Percentiles rank a stretch among this genome's conserved stretches.
These are phyloP conservation scores for Pollimyrus isidori DNA, from an alignment of 2,113 vertebrate species.

Conservation along the genomic window DNA sequence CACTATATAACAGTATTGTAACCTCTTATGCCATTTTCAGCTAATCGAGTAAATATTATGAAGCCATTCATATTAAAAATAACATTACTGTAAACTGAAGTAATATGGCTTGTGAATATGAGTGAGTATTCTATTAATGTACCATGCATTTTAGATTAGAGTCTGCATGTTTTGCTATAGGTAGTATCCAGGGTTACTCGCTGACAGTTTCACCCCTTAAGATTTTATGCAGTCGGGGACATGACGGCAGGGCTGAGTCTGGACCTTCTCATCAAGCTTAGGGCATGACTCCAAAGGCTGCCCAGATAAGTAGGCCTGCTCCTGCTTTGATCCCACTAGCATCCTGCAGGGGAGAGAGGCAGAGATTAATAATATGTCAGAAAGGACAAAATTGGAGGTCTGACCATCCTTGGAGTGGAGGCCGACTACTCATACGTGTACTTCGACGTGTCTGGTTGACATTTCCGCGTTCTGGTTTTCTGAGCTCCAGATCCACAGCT, in stretches of 20 bases:
- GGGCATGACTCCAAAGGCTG: not conserved
- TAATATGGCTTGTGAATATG: not conserved
- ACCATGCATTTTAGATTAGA: not conserved
- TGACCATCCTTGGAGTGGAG: not conserved
- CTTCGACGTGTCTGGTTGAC: constrained; percentile 34
- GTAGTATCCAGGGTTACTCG: not conserved
- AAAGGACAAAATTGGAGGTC: not conserved
- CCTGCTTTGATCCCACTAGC: not conserved
- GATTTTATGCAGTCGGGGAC: not conserved
- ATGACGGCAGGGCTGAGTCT: not conserved
- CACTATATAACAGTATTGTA: not conserved
- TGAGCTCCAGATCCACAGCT: constrained; percentile 32
- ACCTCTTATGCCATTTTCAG: not conserved
- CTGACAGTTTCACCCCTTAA: not conserved
- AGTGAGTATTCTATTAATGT: not conserved
- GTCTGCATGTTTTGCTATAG: not conserved
- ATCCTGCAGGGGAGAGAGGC: not conserved
- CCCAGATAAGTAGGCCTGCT: not conserved
- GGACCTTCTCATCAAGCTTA: too few relatives aligned
- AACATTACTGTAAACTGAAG: not conserved
- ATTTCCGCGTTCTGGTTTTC: constrained; percentile 25
- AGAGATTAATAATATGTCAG: not conserved
- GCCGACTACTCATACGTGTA: constrained; percentile 41
- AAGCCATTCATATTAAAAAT: not conserved
- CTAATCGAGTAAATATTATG: not conserved